Conservation (phyloP, 1,140 invertebrate genomes). For the Trachymyrmex cornetzi region DNA sequence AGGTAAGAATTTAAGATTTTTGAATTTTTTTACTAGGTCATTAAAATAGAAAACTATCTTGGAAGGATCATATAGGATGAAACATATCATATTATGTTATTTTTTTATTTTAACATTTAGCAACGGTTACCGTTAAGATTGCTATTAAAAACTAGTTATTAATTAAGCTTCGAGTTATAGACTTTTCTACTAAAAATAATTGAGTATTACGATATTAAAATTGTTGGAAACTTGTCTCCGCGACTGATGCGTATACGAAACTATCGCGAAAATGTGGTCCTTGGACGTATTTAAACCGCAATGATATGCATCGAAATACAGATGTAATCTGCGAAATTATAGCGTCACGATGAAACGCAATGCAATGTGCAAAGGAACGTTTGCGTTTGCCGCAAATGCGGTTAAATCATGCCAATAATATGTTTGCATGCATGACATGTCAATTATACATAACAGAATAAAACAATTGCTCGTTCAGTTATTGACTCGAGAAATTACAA, state of each 20-base stretch:
- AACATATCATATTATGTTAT: no score
- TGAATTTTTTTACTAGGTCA: not conserved
- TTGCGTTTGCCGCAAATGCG: slow-evolving; percentile 26
- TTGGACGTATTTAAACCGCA: slow-evolving; percentile 27
- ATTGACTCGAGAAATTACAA: slow-evolving; percentile 3
- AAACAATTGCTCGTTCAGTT: slow-evolving; percentile 15
- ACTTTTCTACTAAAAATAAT: slow-evolving; percentile 3
- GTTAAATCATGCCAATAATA: slow-evolving; percentile 51
- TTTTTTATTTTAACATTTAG: not conserved
- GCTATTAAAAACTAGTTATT: not conserved
- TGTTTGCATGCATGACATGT: not conserved
- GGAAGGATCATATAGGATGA: no score
- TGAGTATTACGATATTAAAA: not conserved
- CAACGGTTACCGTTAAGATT: not conserved
- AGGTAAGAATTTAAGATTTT: slow-evolving; percentile 73
- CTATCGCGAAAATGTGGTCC: not conserved
- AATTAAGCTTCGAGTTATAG: not conserved
- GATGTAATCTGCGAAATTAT: slow-evolving; percentile 41
- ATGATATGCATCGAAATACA: slow-evolving; percentile 9
- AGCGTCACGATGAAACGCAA: slow-evolving; percentile 47
- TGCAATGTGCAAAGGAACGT: slow-evolving; percentile 37
- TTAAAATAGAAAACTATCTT: no score
- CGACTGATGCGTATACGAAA: not conserved
- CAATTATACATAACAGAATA: slow-evolving; percentile 33
- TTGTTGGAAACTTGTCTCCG: not conserved